These are phyloP conservation scores for Macaca nemestrina DNA, from an alignment of 2,113 vertebrate species.

Conservation along the genomic window DNA sequence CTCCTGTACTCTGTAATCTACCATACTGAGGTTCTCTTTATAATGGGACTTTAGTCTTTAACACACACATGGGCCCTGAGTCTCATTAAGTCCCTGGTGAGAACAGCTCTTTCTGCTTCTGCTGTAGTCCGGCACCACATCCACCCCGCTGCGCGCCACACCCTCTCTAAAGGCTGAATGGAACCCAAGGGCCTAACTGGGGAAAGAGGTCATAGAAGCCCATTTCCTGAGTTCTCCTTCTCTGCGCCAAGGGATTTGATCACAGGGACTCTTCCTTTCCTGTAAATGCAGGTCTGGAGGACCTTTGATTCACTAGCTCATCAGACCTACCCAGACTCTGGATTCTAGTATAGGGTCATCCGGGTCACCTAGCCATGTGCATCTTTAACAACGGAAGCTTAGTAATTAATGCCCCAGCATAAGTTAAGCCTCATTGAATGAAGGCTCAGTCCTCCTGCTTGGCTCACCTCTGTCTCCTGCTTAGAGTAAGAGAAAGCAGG, in stretches of 20 bases:
- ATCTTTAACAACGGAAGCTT: neutral
- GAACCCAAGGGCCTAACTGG: neutral
- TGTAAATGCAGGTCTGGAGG: neutral
- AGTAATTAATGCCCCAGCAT: neutral
- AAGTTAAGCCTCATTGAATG: neutral
- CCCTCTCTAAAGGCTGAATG: neutral
- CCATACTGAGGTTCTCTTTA: neutral
- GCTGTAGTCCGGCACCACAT: neutral
- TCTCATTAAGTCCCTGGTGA: neutral
- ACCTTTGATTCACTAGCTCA: neutral
- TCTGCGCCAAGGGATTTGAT: neutral
- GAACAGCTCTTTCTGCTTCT: neutral
- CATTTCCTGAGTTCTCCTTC: neutral
- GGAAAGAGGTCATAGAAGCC: neutral
- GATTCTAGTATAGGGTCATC: neutral
- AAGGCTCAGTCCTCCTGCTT: neutral
- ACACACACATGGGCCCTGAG: fast-evolving
- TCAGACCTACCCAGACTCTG: neutral
- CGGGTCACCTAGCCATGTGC: neutral
- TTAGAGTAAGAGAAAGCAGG: neutral
- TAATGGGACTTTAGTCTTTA: neutral
- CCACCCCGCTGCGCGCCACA: too few species aligned
- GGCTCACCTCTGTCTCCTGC: neutral
- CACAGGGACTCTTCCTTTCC: neutral
- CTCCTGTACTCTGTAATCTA: neutral